Evolutionary conservation across 2,797 vertebrate species (phyloP).

Genomic region (Psittacula derbiana): DNA sequence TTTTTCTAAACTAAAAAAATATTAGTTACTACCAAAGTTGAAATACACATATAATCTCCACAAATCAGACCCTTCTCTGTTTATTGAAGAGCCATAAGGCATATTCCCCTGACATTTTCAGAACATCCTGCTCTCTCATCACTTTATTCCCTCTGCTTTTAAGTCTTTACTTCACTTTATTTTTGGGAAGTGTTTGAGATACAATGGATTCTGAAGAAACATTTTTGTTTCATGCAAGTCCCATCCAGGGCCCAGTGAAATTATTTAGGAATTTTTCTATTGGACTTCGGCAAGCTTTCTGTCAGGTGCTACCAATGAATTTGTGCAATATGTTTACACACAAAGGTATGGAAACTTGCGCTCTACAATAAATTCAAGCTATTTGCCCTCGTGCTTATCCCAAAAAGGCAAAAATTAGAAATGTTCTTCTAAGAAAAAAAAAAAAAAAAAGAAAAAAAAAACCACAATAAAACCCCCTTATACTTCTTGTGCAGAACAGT

Average conservation of each 20-base stretch:
- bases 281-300: not conserved
- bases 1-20: not conserved
- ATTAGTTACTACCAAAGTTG: not conserved
- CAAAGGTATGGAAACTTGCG: not conserved
- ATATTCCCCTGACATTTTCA: not conserved
- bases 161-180: not conserved
- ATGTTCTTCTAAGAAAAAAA: slow-evolving; percentile 16
- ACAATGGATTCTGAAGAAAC: not conserved
- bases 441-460: not conserved
- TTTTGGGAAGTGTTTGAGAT: not conserved
- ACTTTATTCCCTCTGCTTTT: not conserved
- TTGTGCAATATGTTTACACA: not conserved
- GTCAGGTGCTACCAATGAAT: not conserved
- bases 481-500: slow-evolving; percentile 70
- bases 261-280: not conserved
- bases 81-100: not conserved
- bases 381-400: not conserved
- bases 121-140: not conserved
- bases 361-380: not conserved
- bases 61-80: not conserved
- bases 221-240: not conserved
- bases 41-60: not conserved
- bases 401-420: slow-evolving; percentile 36
- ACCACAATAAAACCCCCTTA: not conserved
- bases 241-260: not conserved